These are phyloP conservation scores for Tigriopus californicus DNA, from an alignment of 2,888 invertebrate species.

Conservation along the genomic window DNA sequence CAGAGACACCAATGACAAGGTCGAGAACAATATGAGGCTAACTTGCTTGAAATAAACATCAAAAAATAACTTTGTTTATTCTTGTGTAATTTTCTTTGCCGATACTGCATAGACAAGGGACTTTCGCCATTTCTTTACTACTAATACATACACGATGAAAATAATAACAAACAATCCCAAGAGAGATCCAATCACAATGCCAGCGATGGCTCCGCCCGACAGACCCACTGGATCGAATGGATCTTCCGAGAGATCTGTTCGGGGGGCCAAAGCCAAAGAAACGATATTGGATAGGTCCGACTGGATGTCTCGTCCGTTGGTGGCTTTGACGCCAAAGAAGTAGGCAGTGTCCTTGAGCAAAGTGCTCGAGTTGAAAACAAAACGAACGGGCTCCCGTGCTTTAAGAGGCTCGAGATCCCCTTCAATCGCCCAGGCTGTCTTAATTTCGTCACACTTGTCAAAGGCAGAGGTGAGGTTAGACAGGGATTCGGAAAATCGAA, in stretches of 20 bases:
- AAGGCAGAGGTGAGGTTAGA: too few species aligned
- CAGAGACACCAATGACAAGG: too few species aligned
- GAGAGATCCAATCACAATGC: neutral
- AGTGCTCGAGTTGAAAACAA: neutral
- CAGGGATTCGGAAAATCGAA: neutral
- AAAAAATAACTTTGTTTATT: too few species aligned
- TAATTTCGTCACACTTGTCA: neutral
- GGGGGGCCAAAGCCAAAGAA: neutral
- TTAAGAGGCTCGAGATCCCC: neutral
- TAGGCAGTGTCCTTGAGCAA: neutral
- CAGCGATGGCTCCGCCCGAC: neutral
- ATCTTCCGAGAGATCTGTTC: neutral
- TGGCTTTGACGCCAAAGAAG: neutral
- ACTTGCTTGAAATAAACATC: too few species aligned
- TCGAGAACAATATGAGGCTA: too few species aligned
- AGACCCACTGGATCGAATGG: too few species aligned
- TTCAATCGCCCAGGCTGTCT: neutral
- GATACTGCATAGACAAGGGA: too few species aligned
- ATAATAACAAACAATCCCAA: neutral
- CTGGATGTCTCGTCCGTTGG: neutral
- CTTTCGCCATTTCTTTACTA: too few species aligned
- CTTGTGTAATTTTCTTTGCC: too few species aligned
- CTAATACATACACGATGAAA: too few species aligned
- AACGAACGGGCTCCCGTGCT: neutral
- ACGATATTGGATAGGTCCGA: neutral